Conservation (phyloP, 1,140 invertebrate genomes). For the Luehdorfia chinensis region DNA sequence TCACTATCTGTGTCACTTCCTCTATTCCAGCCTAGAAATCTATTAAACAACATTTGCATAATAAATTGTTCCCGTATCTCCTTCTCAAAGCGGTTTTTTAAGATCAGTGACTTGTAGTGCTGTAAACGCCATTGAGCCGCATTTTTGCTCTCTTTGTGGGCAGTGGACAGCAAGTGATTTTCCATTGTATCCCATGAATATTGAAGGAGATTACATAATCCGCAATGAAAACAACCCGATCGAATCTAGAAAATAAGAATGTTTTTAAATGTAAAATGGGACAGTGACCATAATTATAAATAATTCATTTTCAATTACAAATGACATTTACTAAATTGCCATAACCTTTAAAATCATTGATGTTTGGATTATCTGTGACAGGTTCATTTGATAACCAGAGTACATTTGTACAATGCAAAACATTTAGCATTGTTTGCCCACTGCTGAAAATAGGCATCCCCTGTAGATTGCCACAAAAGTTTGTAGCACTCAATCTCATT, state of each 20-base stretch:
- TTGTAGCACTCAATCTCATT: too few relatives aligned
- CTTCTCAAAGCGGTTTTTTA: neutral
- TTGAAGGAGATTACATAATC: constrained; percentile 22
- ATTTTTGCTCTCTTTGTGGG: constrained; percentile 17
- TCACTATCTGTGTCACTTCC: neutral
- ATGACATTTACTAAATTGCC: neutral
- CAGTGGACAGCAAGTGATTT: constrained; percentile 13
- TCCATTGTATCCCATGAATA: constrained; percentile 13
- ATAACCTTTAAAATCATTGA: too few relatives aligned
- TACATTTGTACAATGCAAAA: too few relatives aligned
- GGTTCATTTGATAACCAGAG: too few relatives aligned
- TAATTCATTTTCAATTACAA: too few relatives aligned
- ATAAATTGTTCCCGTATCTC: neutral
- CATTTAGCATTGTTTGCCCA: too few relatives aligned
- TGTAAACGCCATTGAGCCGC: constrained; percentile 1
- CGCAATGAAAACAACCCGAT: constrained; percentile 22
- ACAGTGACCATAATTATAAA: neutral
- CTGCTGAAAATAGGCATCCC: too few relatives aligned
- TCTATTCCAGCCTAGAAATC: neutral
- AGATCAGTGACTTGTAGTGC: neutral
- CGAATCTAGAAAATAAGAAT: constrained; percentile 14
- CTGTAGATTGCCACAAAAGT: too few relatives aligned
- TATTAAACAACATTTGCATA: neutral
- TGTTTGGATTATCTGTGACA: too few relatives aligned
- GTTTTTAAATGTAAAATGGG: neutral